Percentiles rank a stretch among this genome's conserved stretches.
These are phyloP conservation scores for Paramormyrops hopkinsi DNA, from an alignment of 2,797 vertebrate genomes.

Conservation along the genomic window DNA sequence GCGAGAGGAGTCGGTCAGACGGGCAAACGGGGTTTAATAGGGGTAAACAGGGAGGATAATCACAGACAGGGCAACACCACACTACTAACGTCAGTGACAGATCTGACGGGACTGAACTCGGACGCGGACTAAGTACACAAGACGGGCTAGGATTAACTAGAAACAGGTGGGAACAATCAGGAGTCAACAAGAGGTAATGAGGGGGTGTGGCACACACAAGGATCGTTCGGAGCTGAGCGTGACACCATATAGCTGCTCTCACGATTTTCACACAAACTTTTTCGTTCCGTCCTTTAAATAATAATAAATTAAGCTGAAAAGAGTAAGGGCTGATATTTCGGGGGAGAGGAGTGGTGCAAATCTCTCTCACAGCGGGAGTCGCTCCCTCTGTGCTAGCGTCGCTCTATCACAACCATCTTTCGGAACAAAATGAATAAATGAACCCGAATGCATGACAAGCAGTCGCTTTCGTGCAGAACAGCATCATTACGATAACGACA, in stretches of 20 bases:
- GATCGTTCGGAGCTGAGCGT: no score
- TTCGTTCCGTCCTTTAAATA: background rate
- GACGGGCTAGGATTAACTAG: no score
- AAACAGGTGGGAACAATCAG: no score
- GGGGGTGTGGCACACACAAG: no score
- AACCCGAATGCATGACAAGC: background rate
- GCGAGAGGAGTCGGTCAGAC: no score
- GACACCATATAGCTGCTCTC: background rate
- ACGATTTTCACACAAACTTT: background rate
- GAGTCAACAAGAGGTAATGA: no score
- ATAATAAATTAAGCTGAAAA: background rate
- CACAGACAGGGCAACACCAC: no score
- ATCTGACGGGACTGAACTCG: no score
- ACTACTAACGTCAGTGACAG: no score
- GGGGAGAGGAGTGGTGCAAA: background rate
- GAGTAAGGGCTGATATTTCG: background rate
- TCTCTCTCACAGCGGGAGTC: slow-evolving; percentile 5
- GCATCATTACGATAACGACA: background rate
- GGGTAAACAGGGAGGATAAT: no score
- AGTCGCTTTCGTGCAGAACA: background rate
- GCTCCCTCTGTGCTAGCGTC: background rate
- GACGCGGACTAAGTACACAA: no score
- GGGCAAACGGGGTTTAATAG: no score
- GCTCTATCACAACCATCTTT: background rate
- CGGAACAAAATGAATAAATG: slow-evolving; percentile 14